Conservation (phyloP, 35 echinoderm and acorn worm species). For the Lytechinus pictus region DNA sequence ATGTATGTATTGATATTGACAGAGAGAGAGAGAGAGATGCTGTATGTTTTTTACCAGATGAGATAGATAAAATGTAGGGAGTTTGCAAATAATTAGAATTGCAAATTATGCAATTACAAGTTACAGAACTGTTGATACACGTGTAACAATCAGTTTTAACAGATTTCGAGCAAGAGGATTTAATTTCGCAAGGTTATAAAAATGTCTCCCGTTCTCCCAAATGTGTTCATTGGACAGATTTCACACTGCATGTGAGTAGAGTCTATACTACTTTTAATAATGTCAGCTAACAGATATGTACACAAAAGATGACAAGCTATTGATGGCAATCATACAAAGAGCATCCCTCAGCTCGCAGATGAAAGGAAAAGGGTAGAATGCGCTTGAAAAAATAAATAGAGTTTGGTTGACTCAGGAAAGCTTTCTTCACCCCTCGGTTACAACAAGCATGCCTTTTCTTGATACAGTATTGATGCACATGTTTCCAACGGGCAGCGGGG, state of each 20-base stretch:
- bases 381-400: background rate
- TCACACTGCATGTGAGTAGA: too few species aligned
- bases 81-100: background rate
- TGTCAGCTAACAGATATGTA: background rate
- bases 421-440: background rate
- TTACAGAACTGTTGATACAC: background rate
- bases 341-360: background rate
- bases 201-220: background rate
- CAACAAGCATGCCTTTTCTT: background rate
- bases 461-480: conserved; percentile 11
- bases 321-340: background rate
- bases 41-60: background rate
- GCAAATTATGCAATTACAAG: background rate
- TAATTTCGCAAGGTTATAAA: too few species aligned
- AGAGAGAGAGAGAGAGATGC: background rate
- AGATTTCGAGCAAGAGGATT: too few species aligned
- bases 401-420: background rate
- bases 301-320: background rate
- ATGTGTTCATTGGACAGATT: background rate
- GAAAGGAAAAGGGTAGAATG: background rate
- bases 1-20: background rate
- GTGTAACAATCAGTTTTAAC: too few species aligned
- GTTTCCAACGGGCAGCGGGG: background rate
- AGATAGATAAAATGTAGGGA: background rate
- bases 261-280: too few species aligned